Base-by-base conservation (phyloP, 53 echinoderm and acorn worm genomes). In the Astropecten irregularis region DNA sequence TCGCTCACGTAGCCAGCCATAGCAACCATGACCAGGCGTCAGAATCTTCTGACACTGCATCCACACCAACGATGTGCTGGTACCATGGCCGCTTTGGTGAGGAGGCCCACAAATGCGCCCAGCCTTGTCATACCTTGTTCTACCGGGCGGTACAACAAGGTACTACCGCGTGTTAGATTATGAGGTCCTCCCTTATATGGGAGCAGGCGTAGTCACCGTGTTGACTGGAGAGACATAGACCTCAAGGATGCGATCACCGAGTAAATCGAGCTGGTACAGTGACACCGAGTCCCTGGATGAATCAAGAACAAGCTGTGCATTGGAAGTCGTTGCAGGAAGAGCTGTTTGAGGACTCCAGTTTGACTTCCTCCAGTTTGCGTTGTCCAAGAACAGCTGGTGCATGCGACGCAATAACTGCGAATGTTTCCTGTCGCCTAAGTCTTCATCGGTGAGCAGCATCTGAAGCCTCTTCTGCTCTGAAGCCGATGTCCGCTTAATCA, bases 241-340 rank as follows among this genome's bases (percentile, higher is more conserved):
- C 32, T 73, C 52, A 31, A 73, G 35, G 32, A 73, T 73, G 32
- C 55, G 51, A 54, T 73, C 73, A 26, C 62, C 63, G 9, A 81
- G 63, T 2, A 46, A 4, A 59, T 62, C 64, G 1, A 81, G 34
- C 30, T 47, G 44, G 8, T 40, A 27, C 30, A 81, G 29, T 2
- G 47, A 3, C 26, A 61, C 29, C 0, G 31, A 18, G 37, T 81
- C 79, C 8, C 62, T 60, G 4, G 79, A 79, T 3, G 62, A 79
- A 23, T 60, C 79, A 7, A 79, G 44, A 25, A 79, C 51, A 20
- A 79, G 47, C 42, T 44, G 62, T 6, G 31, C 79, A 15, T 61
- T 79, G 44, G 81, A 4, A 81, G 81, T 2, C 47, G 63, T 32
- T 49, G 61, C 40, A 81, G 53, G 44, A 81, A 81, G 4, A 81